These are phyloP conservation scores for Ganaspis sp. DNA, from an alignment of 1,140 invertebrate species.

Conservation along the genomic window DNA sequence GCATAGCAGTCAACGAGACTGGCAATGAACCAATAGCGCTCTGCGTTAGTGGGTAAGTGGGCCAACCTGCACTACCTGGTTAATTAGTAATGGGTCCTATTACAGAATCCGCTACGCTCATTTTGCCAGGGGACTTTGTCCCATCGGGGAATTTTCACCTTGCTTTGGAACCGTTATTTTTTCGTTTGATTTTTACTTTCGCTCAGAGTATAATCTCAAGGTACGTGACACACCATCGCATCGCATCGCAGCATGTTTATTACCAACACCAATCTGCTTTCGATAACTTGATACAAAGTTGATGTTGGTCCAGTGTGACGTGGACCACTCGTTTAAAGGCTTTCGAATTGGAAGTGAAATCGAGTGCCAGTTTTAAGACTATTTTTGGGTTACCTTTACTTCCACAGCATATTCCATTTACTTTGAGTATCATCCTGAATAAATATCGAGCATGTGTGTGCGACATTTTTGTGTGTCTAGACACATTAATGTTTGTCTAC, in stretches of 20 bases:
- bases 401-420: background rate
- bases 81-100: slow-evolving; percentile 66
- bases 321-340: background rate
- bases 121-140: slow-evolving; percentile 46
- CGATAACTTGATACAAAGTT: slow-evolving; percentile 14
- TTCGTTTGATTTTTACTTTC: slow-evolving; percentile 62
- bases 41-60: slow-evolving; percentile 74
- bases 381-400: slow-evolving; percentile 24
- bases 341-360: slow-evolving; percentile 30
- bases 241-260: background rate
- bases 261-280: background rate
- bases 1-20: slow-evolving; percentile 41
- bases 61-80: slow-evolving; percentile 60
- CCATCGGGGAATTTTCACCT: background rate
- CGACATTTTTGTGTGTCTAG: background rate
- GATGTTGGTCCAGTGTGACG: background rate
- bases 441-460: background rate
- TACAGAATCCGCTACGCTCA: slow-evolving; percentile 50
- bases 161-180: slow-evolving; percentile 29
- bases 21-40: slow-evolving; percentile 47
- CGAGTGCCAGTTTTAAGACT: slow-evolving; percentile 16
- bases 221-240: slow-evolving; percentile 35
- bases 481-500: background rate
- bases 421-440: too few species aligned
- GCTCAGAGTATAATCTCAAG: slow-evolving; percentile 43